Base-by-base conservation (phyloP, 2,797 vertebrate species). In the Acanthurus lineatus region DNA sequence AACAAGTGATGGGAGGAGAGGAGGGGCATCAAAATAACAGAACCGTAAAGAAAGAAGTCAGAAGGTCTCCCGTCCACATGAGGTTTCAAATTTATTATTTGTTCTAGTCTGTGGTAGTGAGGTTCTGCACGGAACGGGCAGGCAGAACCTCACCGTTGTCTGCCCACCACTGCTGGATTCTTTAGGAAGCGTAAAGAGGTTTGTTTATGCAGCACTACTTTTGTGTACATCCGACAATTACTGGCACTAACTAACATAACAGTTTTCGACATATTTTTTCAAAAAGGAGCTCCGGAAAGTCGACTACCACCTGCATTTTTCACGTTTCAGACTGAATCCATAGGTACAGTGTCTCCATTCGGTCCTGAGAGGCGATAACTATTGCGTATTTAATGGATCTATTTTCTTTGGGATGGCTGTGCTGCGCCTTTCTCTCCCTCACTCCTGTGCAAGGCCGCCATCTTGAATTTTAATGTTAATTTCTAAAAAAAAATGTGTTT, bases 381-480 rank as follows among this genome's bases (percentile, higher is more conserved):
- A 17, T 15, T 42, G 83, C 67, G 88, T 78, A 45, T 91, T 75
- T 72, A 6, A 20, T 7, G 92, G 94, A 75, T 83, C 94, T 95
- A 95, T 52, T 94, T 94, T 95, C 83, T 93, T 20, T 35, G 32
- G 84, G 86, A 82, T 58, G 87, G 92, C 82, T 16, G 94, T 90
- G 89, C 86, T 95, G 82, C 93, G 94, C 78, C 91, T 86, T 83
- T 84, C 89, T 91, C 88, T 78, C 63, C 64, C 77, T 80, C 73
- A 84, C 76, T 56, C 77, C 83, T 73, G 79, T 90, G 90, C 82
- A 75, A 66, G 81, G 90, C 93, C 94, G 95, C 95, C 95, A 96
- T 96, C 93, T 96, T 96, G 93, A 94, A 96, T 95, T 96, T 94
- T 95, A 94, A 96, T 95, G 93, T 93, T 93, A 92, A 95, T 94